phyloP scores from a whole-genome alignment of 2,113 vertebrate genomes.

The Hyperoodon ampullatus region DNA sequence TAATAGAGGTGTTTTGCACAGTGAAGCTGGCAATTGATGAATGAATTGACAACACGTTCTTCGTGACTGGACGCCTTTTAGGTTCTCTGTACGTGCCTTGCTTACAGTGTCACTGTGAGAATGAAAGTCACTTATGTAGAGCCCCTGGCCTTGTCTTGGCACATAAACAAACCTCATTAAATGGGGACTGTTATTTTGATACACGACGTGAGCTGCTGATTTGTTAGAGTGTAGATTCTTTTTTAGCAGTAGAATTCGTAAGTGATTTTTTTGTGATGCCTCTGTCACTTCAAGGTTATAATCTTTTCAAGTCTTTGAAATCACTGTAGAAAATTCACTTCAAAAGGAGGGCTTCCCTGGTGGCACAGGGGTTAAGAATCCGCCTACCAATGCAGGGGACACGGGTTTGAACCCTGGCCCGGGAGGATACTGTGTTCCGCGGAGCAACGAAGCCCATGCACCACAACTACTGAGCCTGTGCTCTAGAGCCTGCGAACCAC shows the following conservation, averaged over 20 bases:
- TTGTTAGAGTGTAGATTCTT: not conserved
- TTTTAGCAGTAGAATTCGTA: not conserved
- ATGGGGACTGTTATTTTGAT: not conserved
- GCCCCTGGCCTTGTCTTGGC: not conserved
- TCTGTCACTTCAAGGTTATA: not conserved
- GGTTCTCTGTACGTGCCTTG: not conserved
- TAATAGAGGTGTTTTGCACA: not conserved
- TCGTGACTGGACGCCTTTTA: rapidly evolving
- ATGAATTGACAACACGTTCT: not conserved
- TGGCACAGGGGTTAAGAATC: too few relatives aligned
- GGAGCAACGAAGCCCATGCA: too few relatives aligned
- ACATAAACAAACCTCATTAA: not conserved
- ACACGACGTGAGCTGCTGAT: not conserved
- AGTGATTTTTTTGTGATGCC: not conserved
- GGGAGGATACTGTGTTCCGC: too few relatives aligned
- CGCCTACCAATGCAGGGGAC: too few relatives aligned
- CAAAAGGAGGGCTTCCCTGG: too few relatives aligned
- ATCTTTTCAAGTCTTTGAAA: not conserved
- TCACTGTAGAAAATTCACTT: not conserved
- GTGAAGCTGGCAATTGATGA: rapidly evolving
- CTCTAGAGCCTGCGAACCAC: too few relatives aligned
- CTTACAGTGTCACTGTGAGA: not conserved
- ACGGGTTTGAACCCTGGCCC: too few relatives aligned
- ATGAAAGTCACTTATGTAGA: not conserved
- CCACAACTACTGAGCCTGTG: too few relatives aligned